Percentiles rank a stretch among this genome's conserved stretches.
Conservation (phyloP, 2,113 vertebrate species). For the Actenoides lindsayi region DNA sequence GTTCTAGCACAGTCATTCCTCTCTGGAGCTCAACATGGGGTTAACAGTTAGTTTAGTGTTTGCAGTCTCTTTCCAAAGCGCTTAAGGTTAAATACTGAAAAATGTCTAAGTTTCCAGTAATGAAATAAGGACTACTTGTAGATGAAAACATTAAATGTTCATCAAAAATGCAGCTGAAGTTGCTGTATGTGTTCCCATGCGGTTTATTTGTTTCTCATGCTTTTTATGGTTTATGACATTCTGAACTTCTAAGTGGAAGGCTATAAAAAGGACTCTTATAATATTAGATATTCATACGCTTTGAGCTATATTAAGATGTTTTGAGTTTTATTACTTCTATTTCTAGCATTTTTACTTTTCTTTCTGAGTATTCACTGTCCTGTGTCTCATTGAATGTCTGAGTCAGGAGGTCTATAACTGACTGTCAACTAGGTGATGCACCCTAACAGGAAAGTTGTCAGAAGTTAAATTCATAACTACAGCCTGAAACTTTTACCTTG, state of each 20-base stretch:
- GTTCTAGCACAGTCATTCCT: background rate
- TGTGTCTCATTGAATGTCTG: background rate
- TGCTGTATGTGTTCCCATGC: background rate
- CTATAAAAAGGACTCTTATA: background rate
- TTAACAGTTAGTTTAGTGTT: background rate
- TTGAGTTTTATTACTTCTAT: background rate
- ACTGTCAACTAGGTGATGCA: background rate
- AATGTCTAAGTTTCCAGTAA: background rate
- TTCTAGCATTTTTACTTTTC: slow-evolving; percentile 11
- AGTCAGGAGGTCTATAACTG: background rate
- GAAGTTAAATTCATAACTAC: slow-evolving; percentile 24
- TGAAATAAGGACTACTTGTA: background rate
- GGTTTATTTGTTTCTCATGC: background rate
- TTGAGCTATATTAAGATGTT: background rate
- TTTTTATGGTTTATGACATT: background rate
- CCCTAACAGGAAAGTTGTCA: slow-evolving; percentile 28
- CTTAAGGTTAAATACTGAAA: background rate
- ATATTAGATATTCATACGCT: background rate
- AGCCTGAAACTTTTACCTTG: slow-evolving; percentile 34
- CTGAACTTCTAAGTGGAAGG: background rate
- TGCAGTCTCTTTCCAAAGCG: background rate
- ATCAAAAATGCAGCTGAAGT: background rate
- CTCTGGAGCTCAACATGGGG: background rate
- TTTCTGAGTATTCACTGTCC: background rate
- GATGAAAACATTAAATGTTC: background rate